Evolutionary conservation across 1,140 invertebrate genomes (phyloP).

Genomic region (Achatina immaculata): DNA sequence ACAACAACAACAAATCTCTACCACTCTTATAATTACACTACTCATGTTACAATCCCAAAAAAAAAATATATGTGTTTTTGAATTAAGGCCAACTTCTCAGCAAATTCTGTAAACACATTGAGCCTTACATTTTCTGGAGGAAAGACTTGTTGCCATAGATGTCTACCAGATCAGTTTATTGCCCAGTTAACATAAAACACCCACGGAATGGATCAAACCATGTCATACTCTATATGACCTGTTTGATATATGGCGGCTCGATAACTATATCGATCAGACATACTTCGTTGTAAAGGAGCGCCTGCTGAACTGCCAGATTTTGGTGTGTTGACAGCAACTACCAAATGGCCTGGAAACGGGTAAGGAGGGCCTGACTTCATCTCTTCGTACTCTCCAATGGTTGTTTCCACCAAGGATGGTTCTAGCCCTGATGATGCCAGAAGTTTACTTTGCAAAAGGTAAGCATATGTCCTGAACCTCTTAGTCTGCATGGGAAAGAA

Average conservation of each 20-base stretch:
- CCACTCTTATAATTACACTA: no score
- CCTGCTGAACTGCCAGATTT: constrained; percentile 36
- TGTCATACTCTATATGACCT: constrained; percentile 60
- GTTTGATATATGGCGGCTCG: constrained; percentile 70
- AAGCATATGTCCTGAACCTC: constrained; percentile 88
- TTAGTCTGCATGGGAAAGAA: constrained; percentile 79
- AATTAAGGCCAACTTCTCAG: no score
- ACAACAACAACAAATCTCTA: no score
- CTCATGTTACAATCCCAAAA: no score
- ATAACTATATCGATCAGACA: constrained; percentile 89
- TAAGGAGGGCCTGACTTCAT: constrained; percentile 35
- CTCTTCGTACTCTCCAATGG: constrained; percentile 84
- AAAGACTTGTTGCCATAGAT: no score
- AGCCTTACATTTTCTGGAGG: no score
- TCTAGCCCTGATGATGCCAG: constrained; percentile 77
- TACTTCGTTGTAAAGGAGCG: constrained; percentile 69
- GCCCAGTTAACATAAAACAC: no score
- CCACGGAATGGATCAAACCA: no score
- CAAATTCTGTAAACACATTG: no score
- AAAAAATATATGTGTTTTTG: no score
- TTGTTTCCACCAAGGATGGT: constrained; percentile 77
- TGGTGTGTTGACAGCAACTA: constrained; percentile 55
- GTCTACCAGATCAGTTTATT: no score
- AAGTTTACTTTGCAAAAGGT: constrained; percentile 83
- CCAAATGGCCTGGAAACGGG: background rate